These are phyloP conservation scores for Chelonoidis abingdonii DNA, from an alignment of 2,113 vertebrate genomes.

Conservation along the genomic window DNA sequence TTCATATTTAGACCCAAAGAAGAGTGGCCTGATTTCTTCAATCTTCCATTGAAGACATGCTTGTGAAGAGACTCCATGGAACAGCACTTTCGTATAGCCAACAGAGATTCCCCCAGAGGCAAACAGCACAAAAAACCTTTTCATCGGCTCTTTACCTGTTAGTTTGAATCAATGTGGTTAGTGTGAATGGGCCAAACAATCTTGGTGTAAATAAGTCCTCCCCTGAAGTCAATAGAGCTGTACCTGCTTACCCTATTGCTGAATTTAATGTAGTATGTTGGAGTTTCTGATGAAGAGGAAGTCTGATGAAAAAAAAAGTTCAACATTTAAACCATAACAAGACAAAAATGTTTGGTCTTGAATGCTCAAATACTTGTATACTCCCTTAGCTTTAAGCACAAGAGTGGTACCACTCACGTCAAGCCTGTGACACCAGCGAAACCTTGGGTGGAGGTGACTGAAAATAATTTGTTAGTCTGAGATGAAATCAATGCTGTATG, in stretches of 20 bases:
- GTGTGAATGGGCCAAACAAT: background rate
- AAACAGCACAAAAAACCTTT: rapidly evolving
- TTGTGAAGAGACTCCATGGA: background rate
- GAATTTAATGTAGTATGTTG: background rate
- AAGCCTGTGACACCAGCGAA: background rate
- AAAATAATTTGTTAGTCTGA: background rate
- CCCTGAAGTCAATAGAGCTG: background rate
- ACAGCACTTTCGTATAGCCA: background rate
- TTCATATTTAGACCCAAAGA: background rate
- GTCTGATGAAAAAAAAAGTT: background rate
- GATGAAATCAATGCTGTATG: background rate
- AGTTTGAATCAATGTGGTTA: background rate
- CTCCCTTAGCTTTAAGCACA: background rate
- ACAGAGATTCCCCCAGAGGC: background rate
- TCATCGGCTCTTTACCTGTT: background rate
- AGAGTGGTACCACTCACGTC: background rate
- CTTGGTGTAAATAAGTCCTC: background rate
- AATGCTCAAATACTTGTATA: background rate
- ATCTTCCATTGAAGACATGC: background rate
- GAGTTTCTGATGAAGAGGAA: background rate
- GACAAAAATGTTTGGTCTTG: background rate
- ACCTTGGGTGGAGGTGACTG: background rate
- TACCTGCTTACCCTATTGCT: background rate
- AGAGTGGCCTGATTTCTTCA: background rate
- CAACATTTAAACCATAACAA: background rate